Conservation (phyloP, 1,140 invertebrate species). For the Polypedilum vanderplanki region DNA sequence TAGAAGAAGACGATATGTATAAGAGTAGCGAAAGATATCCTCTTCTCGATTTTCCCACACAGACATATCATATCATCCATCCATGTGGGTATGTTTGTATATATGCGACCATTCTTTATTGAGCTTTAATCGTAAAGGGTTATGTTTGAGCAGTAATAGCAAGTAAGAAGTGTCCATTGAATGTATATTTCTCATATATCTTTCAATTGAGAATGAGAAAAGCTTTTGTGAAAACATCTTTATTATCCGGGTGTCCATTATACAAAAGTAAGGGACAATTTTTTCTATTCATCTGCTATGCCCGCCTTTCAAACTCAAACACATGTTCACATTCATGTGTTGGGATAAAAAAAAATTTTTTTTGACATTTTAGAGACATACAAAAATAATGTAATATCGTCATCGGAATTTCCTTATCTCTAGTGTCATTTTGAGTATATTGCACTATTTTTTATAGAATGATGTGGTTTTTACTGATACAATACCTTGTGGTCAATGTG, state of each 20-base stretch:
- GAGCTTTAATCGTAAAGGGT: conserved; percentile 17
- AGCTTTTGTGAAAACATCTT: conserved; percentile 18
- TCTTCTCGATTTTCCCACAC: background rate
- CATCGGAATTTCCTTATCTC: too few species aligned
- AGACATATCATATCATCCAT: background rate
- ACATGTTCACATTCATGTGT: background rate
- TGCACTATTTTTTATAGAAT: too few species aligned
- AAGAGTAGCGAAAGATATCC: background rate
- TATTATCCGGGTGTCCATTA: conserved; percentile 17
- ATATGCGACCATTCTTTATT: conserved; percentile 11
- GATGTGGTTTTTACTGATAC: too few species aligned
- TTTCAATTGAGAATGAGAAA: background rate
- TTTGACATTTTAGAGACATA: conserved; percentile 9
- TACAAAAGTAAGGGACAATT: background rate
- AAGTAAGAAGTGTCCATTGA: background rate
- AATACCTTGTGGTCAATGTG: too few species aligned
- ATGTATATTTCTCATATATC: background rate
- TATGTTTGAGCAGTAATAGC: background rate
- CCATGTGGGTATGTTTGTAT: background rate
- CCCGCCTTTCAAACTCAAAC: background rate
- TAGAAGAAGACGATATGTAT: background rate
- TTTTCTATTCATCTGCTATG: background rate
- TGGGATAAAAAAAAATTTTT: background rate
- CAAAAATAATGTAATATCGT: too few species aligned
- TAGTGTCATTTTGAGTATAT: too few species aligned